Conservation (phyloP, 1,140 invertebrate genomes). For the Phthorimaea operculella region DNA sequence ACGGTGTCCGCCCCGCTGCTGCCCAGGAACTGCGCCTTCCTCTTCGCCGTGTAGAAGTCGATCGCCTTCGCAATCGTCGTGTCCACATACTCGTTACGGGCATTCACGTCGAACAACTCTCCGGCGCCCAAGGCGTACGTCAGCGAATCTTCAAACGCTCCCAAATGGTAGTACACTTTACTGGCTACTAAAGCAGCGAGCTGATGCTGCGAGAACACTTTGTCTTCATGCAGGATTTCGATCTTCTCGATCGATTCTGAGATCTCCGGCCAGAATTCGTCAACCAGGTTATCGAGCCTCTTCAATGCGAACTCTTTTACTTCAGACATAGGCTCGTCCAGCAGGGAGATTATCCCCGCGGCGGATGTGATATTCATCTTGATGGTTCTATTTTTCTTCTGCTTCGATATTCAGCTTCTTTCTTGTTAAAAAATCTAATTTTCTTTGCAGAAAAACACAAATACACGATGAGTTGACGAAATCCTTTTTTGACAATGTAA, state of each 20-base stretch:
- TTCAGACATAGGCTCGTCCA: slow-evolving; percentile 93
- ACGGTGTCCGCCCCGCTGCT: slow-evolving; percentile 71
- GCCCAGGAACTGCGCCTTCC: slow-evolving; percentile 71
- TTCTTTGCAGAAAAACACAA: slow-evolving; percentile 17
- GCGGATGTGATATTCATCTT: slow-evolving; percentile 68
- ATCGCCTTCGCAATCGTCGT: slow-evolving; percentile 97
- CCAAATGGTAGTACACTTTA: slow-evolving; percentile 98
- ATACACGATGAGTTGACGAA: slow-evolving; percentile 56
- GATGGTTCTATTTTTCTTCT: slow-evolving; percentile 9
- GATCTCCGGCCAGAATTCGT: slow-evolving; percentile 99
- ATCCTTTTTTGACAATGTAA: slow-evolving; percentile 26
- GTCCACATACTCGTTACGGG: slow-evolving; percentile 94
- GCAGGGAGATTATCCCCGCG: slow-evolving; percentile 94
- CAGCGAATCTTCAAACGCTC: slow-evolving; percentile 95
- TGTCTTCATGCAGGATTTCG: slow-evolving; percentile 96
- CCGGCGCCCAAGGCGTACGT: slow-evolving; percentile 95
- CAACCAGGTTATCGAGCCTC: slow-evolving; percentile 93
- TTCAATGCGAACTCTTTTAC: slow-evolving; percentile 93
- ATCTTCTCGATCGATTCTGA: slow-evolving; percentile 98
- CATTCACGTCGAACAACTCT: slow-evolving; percentile 93
- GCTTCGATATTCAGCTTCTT: background rate
- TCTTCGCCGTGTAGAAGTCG: slow-evolving; percentile 91
- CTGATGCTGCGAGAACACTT: slow-evolving; percentile 87
- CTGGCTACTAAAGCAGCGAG: slow-evolving; percentile 97
- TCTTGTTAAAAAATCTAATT: slow-evolving; percentile 15